A percentile compares a stretch with the other conserved stretches of the same genome.
Conservation (phyloP, 2,797 vertebrate species). For the Sebastes diaconus region DNA sequence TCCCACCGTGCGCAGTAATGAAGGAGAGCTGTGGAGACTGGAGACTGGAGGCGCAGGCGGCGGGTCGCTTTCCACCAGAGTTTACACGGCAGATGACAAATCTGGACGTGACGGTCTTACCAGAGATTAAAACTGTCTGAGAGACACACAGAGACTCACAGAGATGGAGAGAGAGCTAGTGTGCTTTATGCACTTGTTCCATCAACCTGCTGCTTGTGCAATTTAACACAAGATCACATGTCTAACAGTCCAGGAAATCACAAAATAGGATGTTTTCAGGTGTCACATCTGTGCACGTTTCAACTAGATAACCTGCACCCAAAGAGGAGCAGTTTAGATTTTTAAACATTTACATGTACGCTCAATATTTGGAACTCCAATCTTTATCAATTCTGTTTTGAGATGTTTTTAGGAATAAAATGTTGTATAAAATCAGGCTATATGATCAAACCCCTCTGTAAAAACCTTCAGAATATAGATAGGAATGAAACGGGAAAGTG, state of each 20-base stretch:
- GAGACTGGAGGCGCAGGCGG: conserved; percentile 38
- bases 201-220: conserved; percentile 28
- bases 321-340: background rate
- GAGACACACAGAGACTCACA: background rate
- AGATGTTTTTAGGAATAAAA: no score
- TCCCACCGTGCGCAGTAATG: conserved; percentile 70
- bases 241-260: conserved; percentile 31
- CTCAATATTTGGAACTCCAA: background rate
- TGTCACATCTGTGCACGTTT: background rate
- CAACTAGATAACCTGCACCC: background rate
- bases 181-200: conserved; percentile 23
- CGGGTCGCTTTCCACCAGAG: conserved; percentile 47
- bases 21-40: conserved; percentile 49
- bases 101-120: conserved; percentile 63
- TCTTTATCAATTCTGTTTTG: background rate
- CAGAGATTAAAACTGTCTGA: conserved; percentile 64
- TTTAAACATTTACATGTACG: background rate
- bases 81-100: conserved; percentile 53
- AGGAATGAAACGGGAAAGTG: no score
- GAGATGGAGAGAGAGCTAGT: background rate
- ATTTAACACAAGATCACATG: conserved; percentile 11
- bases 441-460: no score
- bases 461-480: no score
- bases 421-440: no score
- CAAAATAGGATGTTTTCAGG: background rate